These are phyloP conservation scores for Polymixis lichenea DNA, from an alignment of 2,888 invertebrate species.

Conservation along the genomic window DNA sequence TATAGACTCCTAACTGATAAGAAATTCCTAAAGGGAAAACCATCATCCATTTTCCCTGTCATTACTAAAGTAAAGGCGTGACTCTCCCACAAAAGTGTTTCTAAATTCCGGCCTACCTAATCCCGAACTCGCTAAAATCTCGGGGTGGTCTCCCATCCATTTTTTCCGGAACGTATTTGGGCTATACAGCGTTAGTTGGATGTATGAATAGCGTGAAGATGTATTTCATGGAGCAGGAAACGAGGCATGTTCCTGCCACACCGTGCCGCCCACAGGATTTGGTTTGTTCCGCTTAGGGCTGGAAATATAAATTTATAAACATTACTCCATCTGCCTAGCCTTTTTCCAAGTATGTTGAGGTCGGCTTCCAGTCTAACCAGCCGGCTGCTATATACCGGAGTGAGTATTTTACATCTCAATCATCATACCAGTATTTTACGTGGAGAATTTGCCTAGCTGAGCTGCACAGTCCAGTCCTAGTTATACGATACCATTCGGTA, in stretches of 20 bases:
- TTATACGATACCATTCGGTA: too few relatives aligned
- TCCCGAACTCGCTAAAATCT: constrained; percentile 25
- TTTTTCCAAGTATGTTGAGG: too few relatives aligned
- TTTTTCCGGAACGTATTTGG: constrained; percentile 59
- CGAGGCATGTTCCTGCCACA: constrained; percentile 78
- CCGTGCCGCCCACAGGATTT: constrained; percentile 75
- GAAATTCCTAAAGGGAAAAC: constrained; percentile 4
- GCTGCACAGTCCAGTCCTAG: too few relatives aligned
- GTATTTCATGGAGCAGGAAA: constrained; percentile 81
- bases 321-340: too few relatives aligned
- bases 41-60: constrained; percentile 21
- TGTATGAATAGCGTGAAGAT: constrained; percentile 75
- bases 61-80: constrained; percentile 21
- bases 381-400: too few relatives aligned
- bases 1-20: neutral
- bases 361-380: too few relatives aligned
- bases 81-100: constrained; percentile 43
- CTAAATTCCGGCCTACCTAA: constrained; percentile 46
- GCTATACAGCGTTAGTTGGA: constrained; percentile 55
- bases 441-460: too few relatives aligned
- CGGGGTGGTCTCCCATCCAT: constrained; percentile 45
- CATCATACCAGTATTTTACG: too few relatives aligned
- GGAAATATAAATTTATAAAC: too few relatives aligned
- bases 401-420: too few relatives aligned
- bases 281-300: constrained; percentile 70